Evolutionary conservation across 2,888 invertebrate species (phyloP).

Genomic region (Oscheius sp.): DNA sequence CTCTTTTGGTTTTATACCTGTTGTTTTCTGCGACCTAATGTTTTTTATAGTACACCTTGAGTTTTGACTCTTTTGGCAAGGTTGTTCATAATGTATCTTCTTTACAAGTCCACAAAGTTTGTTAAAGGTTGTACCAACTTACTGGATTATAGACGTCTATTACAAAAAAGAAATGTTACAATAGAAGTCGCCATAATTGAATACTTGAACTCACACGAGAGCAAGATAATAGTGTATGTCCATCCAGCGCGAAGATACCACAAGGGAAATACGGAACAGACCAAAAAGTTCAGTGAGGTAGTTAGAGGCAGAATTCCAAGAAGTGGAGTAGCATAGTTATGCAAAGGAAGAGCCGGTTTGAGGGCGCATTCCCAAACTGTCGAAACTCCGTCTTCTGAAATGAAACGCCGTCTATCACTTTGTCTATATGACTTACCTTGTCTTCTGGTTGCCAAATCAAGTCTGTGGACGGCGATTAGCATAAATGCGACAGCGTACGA

Average conservation of each 20-base stretch:
- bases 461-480: constrained; percentile 47
- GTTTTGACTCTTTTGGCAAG: no score
- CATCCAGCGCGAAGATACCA: constrained; percentile 48
- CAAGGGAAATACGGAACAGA: constrained; percentile 49
- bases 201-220: background rate
- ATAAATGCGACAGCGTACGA: constrained; percentile 51
- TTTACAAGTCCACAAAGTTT: no score
- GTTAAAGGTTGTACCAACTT: no score
- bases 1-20: no score
- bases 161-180: no score
- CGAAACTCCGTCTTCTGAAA: constrained; percentile 42
- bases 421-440: constrained; percentile 24
- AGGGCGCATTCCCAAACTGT: constrained; percentile 45
- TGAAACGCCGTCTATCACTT: background rate
- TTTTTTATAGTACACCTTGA: no score
- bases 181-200: no score
- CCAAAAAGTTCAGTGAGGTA: constrained; percentile 48
- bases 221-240: constrained; percentile 37
- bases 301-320: constrained; percentile 49
- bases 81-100: no score
- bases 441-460: constrained; percentile 40
- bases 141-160: no score
- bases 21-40: no score
- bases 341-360: constrained; percentile 49
- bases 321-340: constrained; percentile 49